phyloP scores from a whole-genome alignment of 2,888 invertebrate species.

The Athripsodes cinereus region DNA sequence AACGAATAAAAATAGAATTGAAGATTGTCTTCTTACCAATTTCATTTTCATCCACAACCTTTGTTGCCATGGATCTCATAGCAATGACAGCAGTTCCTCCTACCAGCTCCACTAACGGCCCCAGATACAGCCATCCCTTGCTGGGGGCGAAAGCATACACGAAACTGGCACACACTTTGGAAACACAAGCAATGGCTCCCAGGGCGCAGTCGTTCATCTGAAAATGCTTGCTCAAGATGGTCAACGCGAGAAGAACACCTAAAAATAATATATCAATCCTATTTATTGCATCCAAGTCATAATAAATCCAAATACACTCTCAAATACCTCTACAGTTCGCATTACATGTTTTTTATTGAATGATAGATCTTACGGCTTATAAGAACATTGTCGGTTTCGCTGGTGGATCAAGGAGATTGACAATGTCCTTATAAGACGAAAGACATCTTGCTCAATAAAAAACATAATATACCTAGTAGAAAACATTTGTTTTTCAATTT shows the following conservation, averaged over 20 bases:
- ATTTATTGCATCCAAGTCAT: too few relatives aligned
- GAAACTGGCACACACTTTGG: slow-evolving; percentile 50
- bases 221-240: slow-evolving; percentile 40
- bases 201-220: slow-evolving; percentile 46
- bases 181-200: slow-evolving; percentile 44
- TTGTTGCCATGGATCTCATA: slow-evolving; percentile 51
- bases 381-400: too few relatives aligned
- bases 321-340: too few relatives aligned
- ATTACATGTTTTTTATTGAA: too few relatives aligned
- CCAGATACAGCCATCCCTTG: slow-evolving; percentile 45
- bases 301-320: too few relatives aligned
- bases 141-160: slow-evolving; percentile 47
- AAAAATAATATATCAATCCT: slow-evolving; percentile 29
- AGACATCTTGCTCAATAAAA: too few relatives aligned
- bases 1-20: too few relatives aligned
- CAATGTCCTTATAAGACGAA: too few relatives aligned
- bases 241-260: slow-evolving; percentile 48
- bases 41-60: slow-evolving; percentile 51
- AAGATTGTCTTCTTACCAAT: slow-evolving; percentile 44
- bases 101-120: slow-evolving; percentile 48
- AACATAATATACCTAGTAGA: too few relatives aligned
- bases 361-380: too few relatives aligned
- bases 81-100: slow-evolving; percentile 52
- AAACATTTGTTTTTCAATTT: too few relatives aligned
- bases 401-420: too few relatives aligned